Evolutionary conservation across 2,113 vertebrate genomes (phyloP).

Genomic region (Podiceps cristatus): DNA sequence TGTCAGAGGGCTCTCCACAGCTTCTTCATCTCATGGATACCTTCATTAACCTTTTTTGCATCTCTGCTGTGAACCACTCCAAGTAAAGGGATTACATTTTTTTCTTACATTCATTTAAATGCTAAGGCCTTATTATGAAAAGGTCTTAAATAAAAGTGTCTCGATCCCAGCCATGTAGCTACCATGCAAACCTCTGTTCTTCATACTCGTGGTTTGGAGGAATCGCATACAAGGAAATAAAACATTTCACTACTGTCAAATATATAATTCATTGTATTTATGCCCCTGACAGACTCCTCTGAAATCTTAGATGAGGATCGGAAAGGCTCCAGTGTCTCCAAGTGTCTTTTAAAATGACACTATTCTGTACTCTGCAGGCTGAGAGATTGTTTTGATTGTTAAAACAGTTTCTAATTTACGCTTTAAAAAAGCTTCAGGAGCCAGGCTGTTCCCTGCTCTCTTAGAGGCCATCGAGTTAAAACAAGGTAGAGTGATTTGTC

Average conservation of each 20-base stretch:
- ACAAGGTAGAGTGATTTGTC: constrained; percentile 50
- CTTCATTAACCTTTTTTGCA: background rate
- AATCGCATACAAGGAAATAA: background rate
- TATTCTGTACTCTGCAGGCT: background rate
- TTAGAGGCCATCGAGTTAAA: constrained; percentile 14
- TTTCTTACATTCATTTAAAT: background rate
- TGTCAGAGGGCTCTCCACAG: rapidly evolving
- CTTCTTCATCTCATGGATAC: background rate
- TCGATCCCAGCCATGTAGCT: background rate
- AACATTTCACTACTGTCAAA: background rate
- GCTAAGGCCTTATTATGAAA: background rate
- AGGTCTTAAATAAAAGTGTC: background rate
- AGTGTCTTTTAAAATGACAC: background rate
- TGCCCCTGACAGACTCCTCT: background rate
- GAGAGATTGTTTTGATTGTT: constrained; percentile 24
- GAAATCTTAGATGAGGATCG: constrained; percentile 3
- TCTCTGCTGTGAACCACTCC: background rate
- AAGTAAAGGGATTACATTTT: background rate
- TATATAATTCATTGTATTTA: constrained; percentile 26
- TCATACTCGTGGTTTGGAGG: background rate
- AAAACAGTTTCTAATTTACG: constrained; percentile 32
- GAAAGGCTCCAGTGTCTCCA: background rate
- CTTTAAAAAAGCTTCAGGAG: constrained; percentile 29
- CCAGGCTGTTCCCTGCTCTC: background rate
- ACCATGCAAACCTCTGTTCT: background rate